phyloP scores from a whole-genome alignment of 1,140 invertebrate genomes.

The Arctopsyche grandis region DNA sequence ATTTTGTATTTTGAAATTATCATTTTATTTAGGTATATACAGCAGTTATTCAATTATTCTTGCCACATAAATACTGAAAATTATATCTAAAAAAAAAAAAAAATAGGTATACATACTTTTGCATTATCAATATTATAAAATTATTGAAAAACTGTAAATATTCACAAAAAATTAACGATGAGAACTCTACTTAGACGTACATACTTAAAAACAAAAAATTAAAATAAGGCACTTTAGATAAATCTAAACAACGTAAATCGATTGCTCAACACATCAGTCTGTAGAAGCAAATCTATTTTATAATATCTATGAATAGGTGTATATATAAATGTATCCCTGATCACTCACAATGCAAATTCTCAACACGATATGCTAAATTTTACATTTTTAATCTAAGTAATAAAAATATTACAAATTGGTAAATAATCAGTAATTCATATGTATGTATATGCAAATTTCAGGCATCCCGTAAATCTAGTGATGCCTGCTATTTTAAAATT shows the following conservation, averaged over 20 bases:
- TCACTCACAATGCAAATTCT: not conserved
- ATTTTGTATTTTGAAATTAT: not conserved
- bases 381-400: not conserved
- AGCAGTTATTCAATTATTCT: not conserved
- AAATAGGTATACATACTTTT: not conserved
- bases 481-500: too few species aligned
- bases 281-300: constrained; percentile 35
- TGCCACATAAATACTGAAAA: constrained; percentile 34
- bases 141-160: constrained; percentile 9
- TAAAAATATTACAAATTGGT: not conserved
- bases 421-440: not conserved
- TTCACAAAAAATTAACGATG: not conserved
- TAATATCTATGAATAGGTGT: not conserved
- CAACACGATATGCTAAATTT: not conserved
- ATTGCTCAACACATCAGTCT: constrained; percentile 36
- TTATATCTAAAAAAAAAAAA: constrained; percentile 28
- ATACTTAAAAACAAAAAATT: constrained; percentile 10
- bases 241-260: constrained; percentile 13
- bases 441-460: too few species aligned
- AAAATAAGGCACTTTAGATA: constrained; percentile 27
- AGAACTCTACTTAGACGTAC: not conserved
- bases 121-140: not conserved
- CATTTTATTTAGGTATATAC: constrained; percentile 9
- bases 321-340: not conserved
- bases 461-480: too few species aligned